A percentile compares a stretch with the other conserved stretches of the same genome.
Evolutionary conservation across 2,797 vertebrate species (phyloP).

Genomic region (Hippocampus kuda): DNA sequence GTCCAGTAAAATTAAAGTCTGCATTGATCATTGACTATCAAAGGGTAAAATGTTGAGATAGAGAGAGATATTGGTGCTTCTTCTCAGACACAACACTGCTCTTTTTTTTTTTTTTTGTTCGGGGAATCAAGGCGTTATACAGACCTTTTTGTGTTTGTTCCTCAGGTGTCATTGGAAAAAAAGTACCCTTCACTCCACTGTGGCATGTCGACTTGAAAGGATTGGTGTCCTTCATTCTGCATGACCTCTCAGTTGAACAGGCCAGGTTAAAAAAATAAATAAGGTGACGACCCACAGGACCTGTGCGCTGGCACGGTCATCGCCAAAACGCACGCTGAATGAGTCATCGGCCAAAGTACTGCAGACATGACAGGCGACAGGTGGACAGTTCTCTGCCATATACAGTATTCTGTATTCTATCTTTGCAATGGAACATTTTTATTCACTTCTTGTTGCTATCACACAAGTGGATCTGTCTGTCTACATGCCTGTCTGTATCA

Average conservation of each 20-base stretch:
- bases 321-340: conserved; percentile 60
- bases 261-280: too few relatives aligned
- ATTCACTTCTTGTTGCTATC: background rate
- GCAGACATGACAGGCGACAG: conserved; percentile 93
- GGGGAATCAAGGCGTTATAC: conserved; percentile 82
- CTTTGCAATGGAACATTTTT: background rate
- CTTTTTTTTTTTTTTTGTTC: conserved; percentile 85
- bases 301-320: conserved; percentile 51
- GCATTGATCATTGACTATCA: conserved; percentile 93
- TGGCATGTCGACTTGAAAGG: too few relatives aligned
- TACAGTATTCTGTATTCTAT: conserved; percentile 1
- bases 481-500: background rate
- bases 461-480: background rate
- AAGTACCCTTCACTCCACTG: too few relatives aligned
- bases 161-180: conserved; percentile 11
- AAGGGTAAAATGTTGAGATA: conserved; percentile 87
- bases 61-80: conserved; percentile 95
- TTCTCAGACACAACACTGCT: conserved; percentile 75
- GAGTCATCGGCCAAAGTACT: conserved; percentile 92
- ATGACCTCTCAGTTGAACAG: too few relatives aligned
- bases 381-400: conserved; percentile 13
- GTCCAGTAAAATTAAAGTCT: background rate
- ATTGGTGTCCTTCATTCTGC: too few relatives aligned
- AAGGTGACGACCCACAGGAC: background rate
- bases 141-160: conserved; percentile 64